These are phyloP conservation scores for Ispidina lecontei DNA, from an alignment of 2,797 vertebrate species.

Conservation along the genomic window DNA sequence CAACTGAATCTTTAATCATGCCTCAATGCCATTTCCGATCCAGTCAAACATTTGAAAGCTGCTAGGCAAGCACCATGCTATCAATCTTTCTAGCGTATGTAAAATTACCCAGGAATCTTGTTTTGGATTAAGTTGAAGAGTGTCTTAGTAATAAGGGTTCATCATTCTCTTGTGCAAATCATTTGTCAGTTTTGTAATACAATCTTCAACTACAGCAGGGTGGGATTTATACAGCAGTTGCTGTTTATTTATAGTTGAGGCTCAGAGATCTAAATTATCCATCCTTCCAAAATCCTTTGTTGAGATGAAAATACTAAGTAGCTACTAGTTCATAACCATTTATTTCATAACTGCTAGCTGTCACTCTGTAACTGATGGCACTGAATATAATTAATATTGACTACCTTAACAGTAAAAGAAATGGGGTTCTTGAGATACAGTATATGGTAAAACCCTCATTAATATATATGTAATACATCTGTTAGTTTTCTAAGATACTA, in stretches of 20 bases:
- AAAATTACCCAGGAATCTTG: constrained; percentile 77
- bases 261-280: constrained; percentile 59
- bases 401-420: constrained; percentile 62
- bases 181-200: constrained; percentile 73
- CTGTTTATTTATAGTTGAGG: constrained; percentile 63
- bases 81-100: constrained; percentile 69
- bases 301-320: constrained; percentile 63
- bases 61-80: constrained; percentile 68
- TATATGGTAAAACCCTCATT: constrained; percentile 28
- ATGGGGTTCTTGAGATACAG: constrained; percentile 26
- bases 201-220: constrained; percentile 50
- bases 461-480: constrained; percentile 22
- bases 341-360: constrained; percentile 67
- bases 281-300: constrained; percentile 57
- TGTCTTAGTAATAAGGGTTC: constrained; percentile 73
- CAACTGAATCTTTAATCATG: constrained; percentile 63
- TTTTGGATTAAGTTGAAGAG: constrained; percentile 81
- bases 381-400: constrained; percentile 71
- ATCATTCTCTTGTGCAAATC: constrained; percentile 72
- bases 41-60: constrained; percentile 75
- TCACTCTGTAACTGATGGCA: constrained; percentile 56
- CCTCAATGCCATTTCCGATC: constrained; percentile 62
- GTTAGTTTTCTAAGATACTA: constrained; percentile 28
- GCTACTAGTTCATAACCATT: constrained; percentile 56
- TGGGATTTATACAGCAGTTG: constrained; percentile 56